Evolutionary conservation across 2,797 vertebrate genomes (phyloP).

Genomic region (Halcyon leucocephala): DNA sequence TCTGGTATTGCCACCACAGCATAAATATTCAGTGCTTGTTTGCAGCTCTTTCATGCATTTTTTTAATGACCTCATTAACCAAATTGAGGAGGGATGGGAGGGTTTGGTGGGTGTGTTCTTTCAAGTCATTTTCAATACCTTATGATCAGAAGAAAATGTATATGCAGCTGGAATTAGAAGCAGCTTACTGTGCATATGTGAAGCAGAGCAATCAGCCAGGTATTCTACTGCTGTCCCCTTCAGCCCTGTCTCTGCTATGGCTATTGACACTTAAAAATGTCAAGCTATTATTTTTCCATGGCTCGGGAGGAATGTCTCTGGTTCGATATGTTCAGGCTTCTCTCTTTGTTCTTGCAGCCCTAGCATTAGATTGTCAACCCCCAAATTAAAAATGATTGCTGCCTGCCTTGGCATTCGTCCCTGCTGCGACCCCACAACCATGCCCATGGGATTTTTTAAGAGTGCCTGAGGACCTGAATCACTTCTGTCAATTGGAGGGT

Average conservation of each 20-base stretch:
- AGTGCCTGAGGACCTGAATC: background rate
- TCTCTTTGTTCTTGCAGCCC: background rate
- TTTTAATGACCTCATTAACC: constrained; percentile 68
- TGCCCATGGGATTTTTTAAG: background rate
- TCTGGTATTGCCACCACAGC: background rate
- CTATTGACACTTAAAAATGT: background rate
- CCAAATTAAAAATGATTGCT: background rate
- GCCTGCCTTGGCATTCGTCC: background rate
- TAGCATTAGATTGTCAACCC: background rate
- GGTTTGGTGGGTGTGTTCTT: constrained; percentile 4
- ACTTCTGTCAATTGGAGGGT: background rate
- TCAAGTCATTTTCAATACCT: constrained; percentile 16
- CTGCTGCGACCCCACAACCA: background rate
- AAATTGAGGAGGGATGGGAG: constrained; percentile 44
- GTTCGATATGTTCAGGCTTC: background rate
- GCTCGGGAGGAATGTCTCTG: background rate
- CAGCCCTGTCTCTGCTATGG: background rate
- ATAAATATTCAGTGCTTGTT: constrained; percentile 48
- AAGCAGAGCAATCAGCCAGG: background rate
- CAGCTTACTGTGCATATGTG: background rate
- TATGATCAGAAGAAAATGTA: constrained; percentile 33
- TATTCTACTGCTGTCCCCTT: background rate
- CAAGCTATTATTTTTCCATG: background rate
- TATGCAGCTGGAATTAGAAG: background rate
- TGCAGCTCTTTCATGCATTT: constrained; percentile 18